Evolutionary conservation across 1,140 invertebrate species (phyloP), one percentile per base, ranked within the genome.

Genomic region (Phymorhynchus buccinoides): DNA sequence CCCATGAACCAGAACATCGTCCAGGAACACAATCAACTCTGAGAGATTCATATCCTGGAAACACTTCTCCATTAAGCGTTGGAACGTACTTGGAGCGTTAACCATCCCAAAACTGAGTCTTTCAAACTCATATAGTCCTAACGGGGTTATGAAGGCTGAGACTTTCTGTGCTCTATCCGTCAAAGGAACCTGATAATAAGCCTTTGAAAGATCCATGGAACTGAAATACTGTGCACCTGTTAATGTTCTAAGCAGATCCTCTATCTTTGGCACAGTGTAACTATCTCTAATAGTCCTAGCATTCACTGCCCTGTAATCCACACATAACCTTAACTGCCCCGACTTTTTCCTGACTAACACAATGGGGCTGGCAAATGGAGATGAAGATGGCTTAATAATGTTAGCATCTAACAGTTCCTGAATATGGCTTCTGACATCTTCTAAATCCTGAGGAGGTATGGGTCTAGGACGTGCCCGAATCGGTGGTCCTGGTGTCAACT

Each of bases 341-440:
- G 30, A n/a, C 39, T 84, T 84, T 32, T 84, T 84, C 39, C 83
- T 44, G 27, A 84, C 83, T 75, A 75, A 32, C 4, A 52, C 44
- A 22, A 80, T 80, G 39, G 78, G 78, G 48, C 41, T 44, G 16
- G 16, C 78, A 48, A 52, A 52, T 35, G 78, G 41, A 27, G 41
- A 80, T 0, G n/a, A 14, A 4, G 41, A 48, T 6, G 41, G 44
- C 14, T 42, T 7, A 2, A 80, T 80, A 6, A 80, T 48, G 4
- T 80, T 39, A 14, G 73, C 73, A 80, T 48, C 41, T 1, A 48
- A 68, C 14, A 68, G 48, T 18, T 18, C 48, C 22, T 52, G 12
- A 2, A 52, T 52, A n/a, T 83, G 52, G 14, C n/a, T 0, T 18
- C 30, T 62, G 35, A 14, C 22, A 7, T 83, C 81, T 30, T 83